Evolutionary conservation across 2,113 vertebrate genomes (phyloP), one percentile per base, ranked within the genome.

Genomic region (Fulmarus glacialis): DNA sequence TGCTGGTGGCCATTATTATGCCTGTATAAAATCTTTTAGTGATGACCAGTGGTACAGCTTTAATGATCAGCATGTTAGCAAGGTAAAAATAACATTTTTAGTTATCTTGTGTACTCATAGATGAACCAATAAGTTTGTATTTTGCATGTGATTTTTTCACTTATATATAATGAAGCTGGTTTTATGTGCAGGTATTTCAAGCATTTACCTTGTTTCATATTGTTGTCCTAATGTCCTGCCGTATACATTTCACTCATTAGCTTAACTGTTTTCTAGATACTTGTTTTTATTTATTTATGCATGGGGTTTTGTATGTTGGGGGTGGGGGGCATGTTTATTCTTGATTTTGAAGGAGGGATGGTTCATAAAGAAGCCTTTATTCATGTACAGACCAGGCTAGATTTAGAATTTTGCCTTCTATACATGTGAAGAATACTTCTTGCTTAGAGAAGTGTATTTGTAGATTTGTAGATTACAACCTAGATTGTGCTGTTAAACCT

Each of bases 31-130:
- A 96, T 99, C 99, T 56, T 99, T 99, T 70, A 99, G 98, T 92
- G 99, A 99, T 80, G 99, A 99, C 78, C 99, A 99, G 92, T 99
- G 99, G 99, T 99, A 99, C 98, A 99, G 99, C 97, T 99, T 99
- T 98, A 99, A 99, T 38, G 99, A 99, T 97, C 99, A 99, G 89
- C 99, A 99, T n/a, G 99, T 99, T 94, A 99, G 99, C 98, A 99
- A 99, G 99, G 99, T 99, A 97, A 98, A 89, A 97, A 50, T 21
- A n/a, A 3, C 71, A 15, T 9, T 82, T 78, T 73, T 64, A 34
- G 30, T 71, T 84, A 9, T 6, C 14, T 40, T 60, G 26, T 30
- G 4, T 74, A 32, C 23, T 32, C 6, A 4, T 12, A 74, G 40
- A 59, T 62, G 19, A 43, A 58, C 12, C 16, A 43, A 0, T 67